These are phyloP conservation scores for Scytalopus superciliaris DNA, from an alignment of 2,113 vertebrate genomes.

Conservation along the genomic window DNA sequence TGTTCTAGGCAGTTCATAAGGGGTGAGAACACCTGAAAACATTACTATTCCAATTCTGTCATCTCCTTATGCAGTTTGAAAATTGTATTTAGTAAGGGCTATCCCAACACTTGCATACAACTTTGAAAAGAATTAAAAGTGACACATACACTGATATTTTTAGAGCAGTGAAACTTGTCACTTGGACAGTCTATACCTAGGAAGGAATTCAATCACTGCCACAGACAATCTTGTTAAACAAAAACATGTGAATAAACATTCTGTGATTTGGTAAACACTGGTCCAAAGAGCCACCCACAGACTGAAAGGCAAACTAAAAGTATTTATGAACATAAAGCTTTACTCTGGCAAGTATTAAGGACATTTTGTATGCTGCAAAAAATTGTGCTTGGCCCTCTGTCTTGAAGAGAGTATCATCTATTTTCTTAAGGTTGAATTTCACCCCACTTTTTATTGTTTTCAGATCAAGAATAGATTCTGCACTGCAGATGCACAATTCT, in stretches of 20 bases:
- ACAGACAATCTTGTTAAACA: not conserved
- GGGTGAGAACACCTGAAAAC: not conserved
- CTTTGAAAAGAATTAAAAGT: not conserved
- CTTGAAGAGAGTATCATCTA: not conserved
- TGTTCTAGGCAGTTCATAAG: not conserved
- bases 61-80: not conserved
- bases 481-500: not conserved
- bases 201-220: not conserved
- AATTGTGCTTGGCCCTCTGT: not conserved
- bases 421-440: not conserved
- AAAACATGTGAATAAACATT: not conserved
- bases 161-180: not conserved
- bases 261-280: not conserved
- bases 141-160: not conserved
- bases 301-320: not conserved
- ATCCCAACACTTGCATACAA: not conserved
- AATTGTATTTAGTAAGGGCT: not conserved
- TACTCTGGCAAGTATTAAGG: not conserved
- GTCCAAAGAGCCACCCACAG: not conserved
- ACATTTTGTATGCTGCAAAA: not conserved
- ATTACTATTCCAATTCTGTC: not conserved
- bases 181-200: not conserved
- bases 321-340: not conserved
- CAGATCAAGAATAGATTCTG: not conserved
- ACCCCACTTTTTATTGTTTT: not conserved